phyloP scores from a whole-genome alignment of 2,888 invertebrate species.

The Plebejus melissa region DNA sequence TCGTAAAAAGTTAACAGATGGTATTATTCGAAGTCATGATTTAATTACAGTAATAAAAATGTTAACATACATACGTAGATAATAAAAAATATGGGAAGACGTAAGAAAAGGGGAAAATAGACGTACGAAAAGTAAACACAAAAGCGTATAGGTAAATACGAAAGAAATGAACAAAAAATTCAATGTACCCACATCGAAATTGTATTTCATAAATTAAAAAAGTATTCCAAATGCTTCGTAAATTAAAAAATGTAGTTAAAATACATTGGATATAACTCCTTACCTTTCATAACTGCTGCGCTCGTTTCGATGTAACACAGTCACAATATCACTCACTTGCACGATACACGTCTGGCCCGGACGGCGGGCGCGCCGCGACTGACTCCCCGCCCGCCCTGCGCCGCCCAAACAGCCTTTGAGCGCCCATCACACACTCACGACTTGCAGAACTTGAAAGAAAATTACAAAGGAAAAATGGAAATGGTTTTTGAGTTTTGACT shows the following conservation, averaged over 20 bases:
- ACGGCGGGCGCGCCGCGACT: conserved; percentile 58
- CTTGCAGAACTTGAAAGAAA: not conserved
- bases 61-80: not conserved
- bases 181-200: not conserved
- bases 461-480: too few relatives aligned
- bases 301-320: conserved; percentile 1
- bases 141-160: not conserved
- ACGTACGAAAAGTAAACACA: not conserved
- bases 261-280: not conserved
- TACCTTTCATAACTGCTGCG: not conserved
- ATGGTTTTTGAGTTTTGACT: too few relatives aligned
- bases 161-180: not conserved
- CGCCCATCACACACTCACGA: not conserved
- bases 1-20: not conserved
- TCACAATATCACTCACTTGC: conserved; percentile 21
- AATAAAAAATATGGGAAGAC: not conserved
- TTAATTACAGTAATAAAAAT: not conserved
- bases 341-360: conserved; percentile 46
- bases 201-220: not conserved
- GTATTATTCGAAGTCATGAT: not conserved
- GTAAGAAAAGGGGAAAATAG: not conserved
- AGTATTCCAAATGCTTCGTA: not conserved
- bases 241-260: too few relatives aligned
- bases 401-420: conserved; percentile 47
- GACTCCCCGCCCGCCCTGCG: conserved; percentile 65